Evolutionary conservation across 2,888 invertebrate species (phyloP).

Genomic region (Schizaphis graminum): DNA sequence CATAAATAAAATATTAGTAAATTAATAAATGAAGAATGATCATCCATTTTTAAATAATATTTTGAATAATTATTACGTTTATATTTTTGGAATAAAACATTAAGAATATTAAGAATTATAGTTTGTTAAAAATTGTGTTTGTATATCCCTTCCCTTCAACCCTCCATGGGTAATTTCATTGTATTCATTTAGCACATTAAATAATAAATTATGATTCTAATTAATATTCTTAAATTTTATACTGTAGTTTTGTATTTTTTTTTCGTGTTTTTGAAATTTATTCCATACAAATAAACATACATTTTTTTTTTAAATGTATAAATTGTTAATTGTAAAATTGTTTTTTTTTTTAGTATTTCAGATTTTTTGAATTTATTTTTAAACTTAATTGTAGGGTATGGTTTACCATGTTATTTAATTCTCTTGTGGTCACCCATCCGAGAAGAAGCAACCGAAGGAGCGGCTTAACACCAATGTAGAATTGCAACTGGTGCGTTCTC

Average conservation of each 20-base stretch:
- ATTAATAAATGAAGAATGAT: not conserved
- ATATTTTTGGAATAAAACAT: not conserved
- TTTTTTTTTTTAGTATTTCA: no score
- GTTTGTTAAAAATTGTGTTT: not conserved
- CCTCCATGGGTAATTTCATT: not conserved
- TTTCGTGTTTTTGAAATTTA: not conserved
- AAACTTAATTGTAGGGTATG: not conserved
- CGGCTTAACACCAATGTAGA: not conserved
- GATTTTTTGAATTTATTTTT: not conserved
- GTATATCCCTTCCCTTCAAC: not conserved
- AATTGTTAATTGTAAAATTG: no score
- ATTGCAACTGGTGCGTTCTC: not conserved
- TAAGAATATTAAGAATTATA: not conserved
- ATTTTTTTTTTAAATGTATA: no score
- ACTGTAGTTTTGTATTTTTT: not conserved
- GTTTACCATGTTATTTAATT: not conserved
- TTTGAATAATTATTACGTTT: not conserved
- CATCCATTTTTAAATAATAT: not conserved
- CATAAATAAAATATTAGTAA: not conserved
- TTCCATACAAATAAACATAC: not conserved
- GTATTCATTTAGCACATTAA: not conserved
- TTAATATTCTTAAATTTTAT: not conserved
- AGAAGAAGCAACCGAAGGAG: not conserved
- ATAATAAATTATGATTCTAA: not conserved
- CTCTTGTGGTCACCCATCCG: not conserved